These are phyloP conservation scores for Hydra vulgaris DNA, from an alignment of 30 jellyfish, hydroid and myxozoan genomes.

Conservation along the genomic window DNA sequence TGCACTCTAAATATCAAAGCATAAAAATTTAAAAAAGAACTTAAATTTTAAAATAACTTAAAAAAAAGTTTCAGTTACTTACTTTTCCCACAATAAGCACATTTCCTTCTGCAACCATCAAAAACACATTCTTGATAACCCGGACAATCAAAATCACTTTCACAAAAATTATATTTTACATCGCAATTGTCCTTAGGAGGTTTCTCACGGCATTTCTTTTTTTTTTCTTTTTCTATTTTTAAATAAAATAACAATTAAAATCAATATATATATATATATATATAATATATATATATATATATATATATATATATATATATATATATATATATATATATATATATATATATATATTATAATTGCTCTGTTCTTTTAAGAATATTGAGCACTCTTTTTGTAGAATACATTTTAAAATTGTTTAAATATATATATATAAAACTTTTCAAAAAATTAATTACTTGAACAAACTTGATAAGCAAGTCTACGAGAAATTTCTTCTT, in stretches of 20 bases:
- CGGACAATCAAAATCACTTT: conserved; percentile 76
- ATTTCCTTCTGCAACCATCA: conserved; percentile 64
- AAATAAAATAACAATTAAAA: background rate
- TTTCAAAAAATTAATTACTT: conserved; percentile 37
- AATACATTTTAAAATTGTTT: no score
- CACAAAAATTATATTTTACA: conserved; percentile 54
- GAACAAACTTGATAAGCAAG: conserved; percentile 69
- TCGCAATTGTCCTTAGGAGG: conserved; percentile 14
- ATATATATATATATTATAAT: no score
- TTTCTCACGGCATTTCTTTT: conserved; percentile 40
- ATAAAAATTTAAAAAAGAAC: background rate
- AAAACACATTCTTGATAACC: conserved; percentile 76
- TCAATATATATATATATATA: background rate
- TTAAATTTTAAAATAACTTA: background rate
- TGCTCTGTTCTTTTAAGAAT: no score
- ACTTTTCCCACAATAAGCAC: conserved; percentile 39
- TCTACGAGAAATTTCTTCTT: conserved; percentile 30
- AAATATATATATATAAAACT: no score
- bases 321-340: no score
- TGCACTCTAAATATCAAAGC: conserved; percentile 40
- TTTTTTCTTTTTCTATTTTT: conserved; percentile 44
- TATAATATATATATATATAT: background rate
- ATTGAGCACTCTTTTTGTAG: no score
- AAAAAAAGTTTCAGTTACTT: background rate
- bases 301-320: no score